Percentiles rank a stretch among this genome's conserved stretches.
Conservation (phyloP, 2,797 vertebrate genomes). For the Novumbra hubbsi region DNA sequence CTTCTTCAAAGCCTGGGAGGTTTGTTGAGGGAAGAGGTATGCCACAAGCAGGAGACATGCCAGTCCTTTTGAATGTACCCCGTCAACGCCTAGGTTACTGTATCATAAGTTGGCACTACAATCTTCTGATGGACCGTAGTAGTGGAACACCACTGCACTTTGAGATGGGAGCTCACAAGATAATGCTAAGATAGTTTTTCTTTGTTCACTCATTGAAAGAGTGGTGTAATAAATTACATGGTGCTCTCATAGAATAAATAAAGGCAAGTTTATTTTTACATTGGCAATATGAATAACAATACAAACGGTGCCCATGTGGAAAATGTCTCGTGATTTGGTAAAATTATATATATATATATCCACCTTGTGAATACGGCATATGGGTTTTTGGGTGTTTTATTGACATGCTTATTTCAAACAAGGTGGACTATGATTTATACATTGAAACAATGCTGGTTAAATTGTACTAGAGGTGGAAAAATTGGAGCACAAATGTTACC, state of each 20-base stretch:
- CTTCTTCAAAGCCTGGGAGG: background rate
- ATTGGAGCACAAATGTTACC: background rate
- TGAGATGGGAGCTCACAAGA: constrained; percentile 31
- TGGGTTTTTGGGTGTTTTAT: constrained; percentile 11
- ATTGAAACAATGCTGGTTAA: background rate
- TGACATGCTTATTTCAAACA: background rate
- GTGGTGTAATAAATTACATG: background rate
- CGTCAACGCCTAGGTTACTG: background rate
- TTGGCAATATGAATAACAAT: too few relatives aligned
- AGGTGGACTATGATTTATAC: constrained; percentile 1
- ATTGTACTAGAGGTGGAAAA: background rate
- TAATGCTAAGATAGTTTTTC: background rate
- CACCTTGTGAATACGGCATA: constrained; percentile 5
- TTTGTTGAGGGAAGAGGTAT: background rate
- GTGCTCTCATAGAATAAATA: too few relatives aligned
- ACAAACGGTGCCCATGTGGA: too few relatives aligned
- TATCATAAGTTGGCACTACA: too few relatives aligned
- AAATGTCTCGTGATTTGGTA: background rate
- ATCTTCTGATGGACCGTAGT: background rate
- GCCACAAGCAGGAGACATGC: background rate
- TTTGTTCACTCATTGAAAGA: background rate
- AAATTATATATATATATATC: background rate
- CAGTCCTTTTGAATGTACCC: constrained; percentile 27
- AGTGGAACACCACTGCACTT: constrained; percentile 68
- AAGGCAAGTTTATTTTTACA: too few relatives aligned